Evolutionary conservation across 2,113 vertebrate genomes (phyloP), one percentile per base, ranked within the genome.

Genomic region (Numenius arquata): DNA sequence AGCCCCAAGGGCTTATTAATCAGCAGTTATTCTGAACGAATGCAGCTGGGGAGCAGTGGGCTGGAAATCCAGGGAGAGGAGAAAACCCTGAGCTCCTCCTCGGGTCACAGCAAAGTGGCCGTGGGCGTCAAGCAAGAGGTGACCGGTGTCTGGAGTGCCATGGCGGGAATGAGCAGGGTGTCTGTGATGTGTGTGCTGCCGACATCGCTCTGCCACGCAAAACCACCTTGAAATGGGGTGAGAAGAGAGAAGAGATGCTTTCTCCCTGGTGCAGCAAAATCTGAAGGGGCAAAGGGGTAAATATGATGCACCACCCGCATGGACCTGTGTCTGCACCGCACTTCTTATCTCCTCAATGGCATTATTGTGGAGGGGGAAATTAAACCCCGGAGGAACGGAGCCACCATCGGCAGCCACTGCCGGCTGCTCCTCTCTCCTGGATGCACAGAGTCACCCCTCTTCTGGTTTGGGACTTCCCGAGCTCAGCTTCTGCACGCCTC

Each of bases 331-430:
- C 6, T 2, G 56, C 79, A 43, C 22, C 12, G 45, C 1, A 0
- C 30, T 12, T 58, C 38, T 32, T 3, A 21, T 9, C 55, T 18
- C 52, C 19, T 23, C 1, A 0, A 3, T 0, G 0, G 36, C 0
- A 0, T 38, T 84, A 89, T 8, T n/a, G 21, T 11, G 58, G n/a
- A 12, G 15, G n/a, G 14, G 67, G 12, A 80, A 80, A 36, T 71
- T 67, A 76, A 83, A 40, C 5, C 21, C 36, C 5, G 0, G 45
- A 53, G 47, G 15, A 19, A 21, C 1, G 56, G 38, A 45, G 70
- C 8, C 66, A 23, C 32, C 18, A 21, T 10, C 8, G 7, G 63
- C 63, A 76, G 68, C 59, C 1, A 5, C 52, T 16, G 52, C 3
- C 0, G 1, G 38, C 32, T 8, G 2, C 23, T 62, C 9, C 9